Conservation (phyloP, 1,140 invertebrate genomes). For the Ericerus pela region DNA sequence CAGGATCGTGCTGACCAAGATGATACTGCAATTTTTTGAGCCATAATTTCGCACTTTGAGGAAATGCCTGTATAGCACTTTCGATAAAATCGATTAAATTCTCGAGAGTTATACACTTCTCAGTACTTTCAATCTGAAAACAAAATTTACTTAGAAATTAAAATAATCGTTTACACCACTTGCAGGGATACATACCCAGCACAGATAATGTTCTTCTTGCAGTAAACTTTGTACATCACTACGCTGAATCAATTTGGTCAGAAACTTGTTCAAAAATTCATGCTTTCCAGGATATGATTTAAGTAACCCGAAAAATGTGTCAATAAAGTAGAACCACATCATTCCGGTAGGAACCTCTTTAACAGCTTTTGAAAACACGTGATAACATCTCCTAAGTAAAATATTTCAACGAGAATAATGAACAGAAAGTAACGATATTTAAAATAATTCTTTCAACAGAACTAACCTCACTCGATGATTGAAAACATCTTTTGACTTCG, state of each 20-base stretch:
- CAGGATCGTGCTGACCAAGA: background rate
- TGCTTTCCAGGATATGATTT: background rate
- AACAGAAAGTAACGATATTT: too few relatives aligned
- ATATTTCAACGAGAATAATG: too few relatives aligned
- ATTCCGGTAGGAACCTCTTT: background rate
- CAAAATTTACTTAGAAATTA: too few relatives aligned
- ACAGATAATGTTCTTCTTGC: background rate
- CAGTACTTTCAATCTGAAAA: background rate
- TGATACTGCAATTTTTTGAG: background rate
- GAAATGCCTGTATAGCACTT: background rate
- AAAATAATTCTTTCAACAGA: too few relatives aligned
- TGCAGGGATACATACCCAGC: background rate
- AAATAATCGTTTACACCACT: background rate
- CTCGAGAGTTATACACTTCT: background rate
- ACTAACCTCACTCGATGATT: background rate
- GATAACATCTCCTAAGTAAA: background rate
- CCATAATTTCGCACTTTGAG: slow-evolving; percentile 1
- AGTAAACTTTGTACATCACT: slow-evolving; percentile 1
- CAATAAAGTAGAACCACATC: background rate
- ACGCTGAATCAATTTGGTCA: background rate
- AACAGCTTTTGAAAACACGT: slow-evolving; percentile 3
- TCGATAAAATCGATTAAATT: slow-evolving; percentile 1
- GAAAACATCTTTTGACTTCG: background rate
- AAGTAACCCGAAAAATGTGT: background rate
- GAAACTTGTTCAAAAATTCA: background rate